Conservation (phyloP, 2,797 vertebrate genomes). For the Sparus aurata region DNA sequence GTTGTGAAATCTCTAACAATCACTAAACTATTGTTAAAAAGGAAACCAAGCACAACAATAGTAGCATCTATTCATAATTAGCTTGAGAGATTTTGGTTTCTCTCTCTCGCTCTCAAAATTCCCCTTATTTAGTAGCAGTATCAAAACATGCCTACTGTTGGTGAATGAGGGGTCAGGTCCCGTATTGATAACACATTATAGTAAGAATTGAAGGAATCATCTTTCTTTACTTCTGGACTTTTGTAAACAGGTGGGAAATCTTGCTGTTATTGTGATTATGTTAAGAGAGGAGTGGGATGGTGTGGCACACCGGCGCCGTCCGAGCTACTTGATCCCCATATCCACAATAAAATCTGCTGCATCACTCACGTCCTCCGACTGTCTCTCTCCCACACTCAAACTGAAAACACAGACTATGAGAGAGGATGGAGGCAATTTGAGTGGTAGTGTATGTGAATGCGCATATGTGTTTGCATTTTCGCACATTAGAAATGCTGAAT, state of each 20-base stretch:
- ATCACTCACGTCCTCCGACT: conserved; percentile 33
- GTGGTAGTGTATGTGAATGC: conserved; percentile 28
- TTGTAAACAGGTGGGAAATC: conserved; percentile 23
- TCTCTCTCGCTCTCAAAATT: neutral
- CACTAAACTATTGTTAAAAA: neutral
- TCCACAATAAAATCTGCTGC: conserved; percentile 39
- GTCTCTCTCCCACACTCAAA: conserved; percentile 58
- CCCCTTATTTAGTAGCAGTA: neutral
- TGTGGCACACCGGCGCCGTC: conserved; percentile 32
- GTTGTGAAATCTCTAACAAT: conserved; percentile 10
- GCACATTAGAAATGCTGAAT: conserved; percentile 66
- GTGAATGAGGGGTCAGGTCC: neutral
- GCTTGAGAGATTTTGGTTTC: neutral
- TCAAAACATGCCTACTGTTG: neutral
- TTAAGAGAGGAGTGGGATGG: conserved; percentile 38
- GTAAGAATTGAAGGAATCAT: neutral
- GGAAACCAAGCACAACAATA: neutral
- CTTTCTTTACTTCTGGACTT: conserved; percentile 11
- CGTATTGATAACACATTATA: neutral
- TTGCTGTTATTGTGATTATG: conserved; percentile 54
- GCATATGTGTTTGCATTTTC: conserved; percentile 34
- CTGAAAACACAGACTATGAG: conserved; percentile 57
- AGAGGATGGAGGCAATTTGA: conserved; percentile 38
- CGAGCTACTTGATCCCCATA: conserved; percentile 51
- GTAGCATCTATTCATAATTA: neutral